phyloP scores from a whole-genome alignment of 2,797 vertebrate species.

The Characodon lateralis region DNA sequence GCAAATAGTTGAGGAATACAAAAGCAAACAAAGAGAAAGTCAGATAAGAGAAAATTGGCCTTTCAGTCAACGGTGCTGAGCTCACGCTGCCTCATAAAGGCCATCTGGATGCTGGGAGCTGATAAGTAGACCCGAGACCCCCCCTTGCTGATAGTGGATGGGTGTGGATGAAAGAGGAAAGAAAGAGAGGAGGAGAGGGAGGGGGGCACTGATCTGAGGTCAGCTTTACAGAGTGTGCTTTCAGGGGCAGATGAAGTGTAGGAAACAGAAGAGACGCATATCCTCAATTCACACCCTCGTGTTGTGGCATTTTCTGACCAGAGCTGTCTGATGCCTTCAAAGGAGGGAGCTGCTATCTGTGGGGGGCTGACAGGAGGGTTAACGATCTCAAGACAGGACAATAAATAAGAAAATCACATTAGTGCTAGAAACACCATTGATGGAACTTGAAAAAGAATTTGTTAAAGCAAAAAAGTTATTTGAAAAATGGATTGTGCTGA shows the following conservation, averaged over 20 bases:
- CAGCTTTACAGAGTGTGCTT: slow-evolving; percentile 32
- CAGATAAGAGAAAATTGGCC: slow-evolving; percentile 33
- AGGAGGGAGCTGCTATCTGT: slow-evolving; percentile 36
- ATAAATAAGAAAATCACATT: slow-evolving; percentile 15
- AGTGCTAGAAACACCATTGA: slow-evolving; percentile 11
- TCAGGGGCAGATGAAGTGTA: slow-evolving; percentile 62
- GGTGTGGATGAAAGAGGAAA: slow-evolving; percentile 57
- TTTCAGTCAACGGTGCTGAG: slow-evolving; percentile 40
- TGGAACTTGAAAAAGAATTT: background rate
- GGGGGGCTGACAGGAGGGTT: slow-evolving; percentile 1
- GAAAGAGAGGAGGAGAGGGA: slow-evolving; percentile 22
- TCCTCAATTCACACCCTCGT: slow-evolving; percentile 38
- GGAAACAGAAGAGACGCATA: slow-evolving; percentile 54
- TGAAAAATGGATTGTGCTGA: slow-evolving; percentile 29
- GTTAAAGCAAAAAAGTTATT: background rate
- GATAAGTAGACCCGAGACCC: slow-evolving; percentile 53
- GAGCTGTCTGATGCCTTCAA: slow-evolving; percentile 21
- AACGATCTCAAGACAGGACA: slow-evolving; percentile 15
- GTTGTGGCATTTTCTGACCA: slow-evolving; percentile 50
- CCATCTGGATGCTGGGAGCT: slow-evolving; percentile 58
- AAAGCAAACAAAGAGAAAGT: slow-evolving; percentile 20
- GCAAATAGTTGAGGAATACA: slow-evolving; percentile 8
- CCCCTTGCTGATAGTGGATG: slow-evolving; percentile 22
- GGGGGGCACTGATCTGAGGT: slow-evolving; percentile 51
- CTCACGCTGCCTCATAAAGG: slow-evolving; percentile 52